phyloP scores from a whole-genome alignment of 1,140 invertebrate genomes.

The Paralvinella palmiformis region DNA sequence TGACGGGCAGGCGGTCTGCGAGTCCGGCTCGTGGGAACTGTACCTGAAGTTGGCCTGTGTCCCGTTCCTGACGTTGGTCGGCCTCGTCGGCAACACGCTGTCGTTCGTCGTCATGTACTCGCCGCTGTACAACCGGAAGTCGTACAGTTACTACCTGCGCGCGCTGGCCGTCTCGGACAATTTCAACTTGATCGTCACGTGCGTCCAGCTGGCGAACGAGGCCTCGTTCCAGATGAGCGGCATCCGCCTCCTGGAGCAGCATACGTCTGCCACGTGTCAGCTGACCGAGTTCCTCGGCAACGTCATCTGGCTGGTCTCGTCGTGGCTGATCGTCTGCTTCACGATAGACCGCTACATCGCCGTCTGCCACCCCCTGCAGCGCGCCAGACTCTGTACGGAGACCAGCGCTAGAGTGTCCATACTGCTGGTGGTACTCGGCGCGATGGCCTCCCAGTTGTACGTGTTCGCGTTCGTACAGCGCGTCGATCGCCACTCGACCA shows the following conservation, averaged over 20 bases:
- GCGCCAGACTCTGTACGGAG: background rate
- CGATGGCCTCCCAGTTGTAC: background rate
- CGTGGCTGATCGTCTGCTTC: slow-evolving; percentile 3
- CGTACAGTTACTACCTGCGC: slow-evolving; percentile 1
- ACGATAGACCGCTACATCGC: slow-evolving; percentile 1
- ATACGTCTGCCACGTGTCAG: background rate
- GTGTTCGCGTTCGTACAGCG: background rate
- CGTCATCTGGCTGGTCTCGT: background rate
- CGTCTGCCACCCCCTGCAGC: background rate
- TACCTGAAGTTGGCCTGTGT: background rate
- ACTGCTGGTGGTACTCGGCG: background rate
- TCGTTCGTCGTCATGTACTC: background rate
- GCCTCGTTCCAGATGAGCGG: background rate
- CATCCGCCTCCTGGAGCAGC: background rate
- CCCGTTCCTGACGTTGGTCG: background rate
- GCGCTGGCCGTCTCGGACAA: background rate
- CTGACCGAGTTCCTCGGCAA: background rate
- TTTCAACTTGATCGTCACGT: background rate
- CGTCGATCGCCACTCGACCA: background rate
- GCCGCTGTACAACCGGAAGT: background rate
- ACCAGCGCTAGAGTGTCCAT: background rate
- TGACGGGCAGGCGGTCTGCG: too few relatives aligned
- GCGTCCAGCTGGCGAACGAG: background rate
- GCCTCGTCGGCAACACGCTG: background rate
- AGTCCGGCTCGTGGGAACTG: too few relatives aligned